These are phyloP conservation scores for Eupithecia centaureata DNA, from an alignment of 2,888 invertebrate species.

Conservation along the genomic window DNA sequence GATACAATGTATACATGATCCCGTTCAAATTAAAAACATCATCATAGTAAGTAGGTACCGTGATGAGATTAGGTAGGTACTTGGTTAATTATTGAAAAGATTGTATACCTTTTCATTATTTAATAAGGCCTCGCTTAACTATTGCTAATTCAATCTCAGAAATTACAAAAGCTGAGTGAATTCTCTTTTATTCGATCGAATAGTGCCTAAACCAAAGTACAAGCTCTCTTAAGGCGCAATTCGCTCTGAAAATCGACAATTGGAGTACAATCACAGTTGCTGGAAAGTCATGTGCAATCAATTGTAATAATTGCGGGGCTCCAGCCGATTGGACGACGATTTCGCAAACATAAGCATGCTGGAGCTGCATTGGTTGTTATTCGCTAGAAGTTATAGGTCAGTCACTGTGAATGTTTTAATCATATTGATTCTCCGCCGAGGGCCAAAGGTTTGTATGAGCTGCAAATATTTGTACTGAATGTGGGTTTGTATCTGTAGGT, in stretches of 20 bases:
- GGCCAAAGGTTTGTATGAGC: background rate
- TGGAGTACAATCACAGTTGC: conserved; percentile 33
- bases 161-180: conserved; percentile 4
- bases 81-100: too few species aligned
- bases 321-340: conserved; percentile 24
- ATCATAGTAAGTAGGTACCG: too few species aligned
- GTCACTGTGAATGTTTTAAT: background rate
- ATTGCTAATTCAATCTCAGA: background rate
- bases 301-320: conserved; percentile 34
- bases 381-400: background rate
- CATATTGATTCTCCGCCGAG: background rate
- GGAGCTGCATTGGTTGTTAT: background rate
- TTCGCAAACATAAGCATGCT: conserved; percentile 30
- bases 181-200: conserved; percentile 16
- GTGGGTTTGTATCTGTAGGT: too few species aligned
- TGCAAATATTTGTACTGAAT: background rate
- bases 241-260: conserved; percentile 25
- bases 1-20: too few species aligned
- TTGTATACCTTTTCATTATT: background rate
- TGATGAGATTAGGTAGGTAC: too few species aligned
- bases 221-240: conserved; percentile 27
- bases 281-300: conserved; percentile 35
- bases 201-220: conserved; percentile 15
- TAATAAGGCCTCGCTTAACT: background rate
- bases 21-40: too few species aligned